phyloP scores from a whole-genome alignment of 2,113 vertebrate genomes.

The Elephantulus edwardii region DNA sequence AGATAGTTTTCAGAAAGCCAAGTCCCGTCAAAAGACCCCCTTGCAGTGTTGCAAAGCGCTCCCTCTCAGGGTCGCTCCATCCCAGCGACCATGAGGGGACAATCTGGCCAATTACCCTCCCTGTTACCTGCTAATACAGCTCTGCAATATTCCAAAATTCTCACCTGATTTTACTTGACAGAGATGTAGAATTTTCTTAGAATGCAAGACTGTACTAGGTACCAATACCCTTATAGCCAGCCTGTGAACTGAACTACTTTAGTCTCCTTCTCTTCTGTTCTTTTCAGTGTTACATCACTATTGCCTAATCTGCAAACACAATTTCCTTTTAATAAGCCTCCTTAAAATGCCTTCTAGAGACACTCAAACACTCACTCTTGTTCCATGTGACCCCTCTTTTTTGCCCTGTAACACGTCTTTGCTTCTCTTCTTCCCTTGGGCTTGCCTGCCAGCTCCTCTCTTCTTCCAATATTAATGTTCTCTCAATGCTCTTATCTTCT shows the following conservation, averaged over 20 bases:
- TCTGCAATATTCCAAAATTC: constrained; percentile 27
- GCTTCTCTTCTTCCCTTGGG: neutral
- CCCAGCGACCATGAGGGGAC: neutral
- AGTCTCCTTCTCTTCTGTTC: constrained; percentile 14
- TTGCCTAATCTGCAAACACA: neutral
- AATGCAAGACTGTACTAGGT: neutral
- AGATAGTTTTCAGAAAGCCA: neutral
- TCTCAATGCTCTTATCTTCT: neutral
- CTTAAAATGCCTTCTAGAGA: too few relatives aligned
- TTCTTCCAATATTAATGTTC: neutral
- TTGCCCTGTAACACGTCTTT: neutral
- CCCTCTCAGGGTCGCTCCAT: neutral
- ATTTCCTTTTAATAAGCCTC: neutral
- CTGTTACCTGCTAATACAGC: neutral
- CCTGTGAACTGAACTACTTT: neutral
- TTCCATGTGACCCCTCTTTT: neutral
- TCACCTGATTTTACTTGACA: constrained; percentile 58
- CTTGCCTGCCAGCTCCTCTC: neutral
- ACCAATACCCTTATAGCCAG: neutral
- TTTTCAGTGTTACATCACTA: constrained; percentile 62
- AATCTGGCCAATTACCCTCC: neutral
- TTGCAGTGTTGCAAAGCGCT: neutral
- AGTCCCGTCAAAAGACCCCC: neutral
- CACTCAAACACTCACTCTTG: too few relatives aligned
- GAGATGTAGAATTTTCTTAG: constrained; percentile 58